Base-by-base conservation (phyloP, 1,140 invertebrate genomes). In the Belonocnema kinseyi region DNA sequence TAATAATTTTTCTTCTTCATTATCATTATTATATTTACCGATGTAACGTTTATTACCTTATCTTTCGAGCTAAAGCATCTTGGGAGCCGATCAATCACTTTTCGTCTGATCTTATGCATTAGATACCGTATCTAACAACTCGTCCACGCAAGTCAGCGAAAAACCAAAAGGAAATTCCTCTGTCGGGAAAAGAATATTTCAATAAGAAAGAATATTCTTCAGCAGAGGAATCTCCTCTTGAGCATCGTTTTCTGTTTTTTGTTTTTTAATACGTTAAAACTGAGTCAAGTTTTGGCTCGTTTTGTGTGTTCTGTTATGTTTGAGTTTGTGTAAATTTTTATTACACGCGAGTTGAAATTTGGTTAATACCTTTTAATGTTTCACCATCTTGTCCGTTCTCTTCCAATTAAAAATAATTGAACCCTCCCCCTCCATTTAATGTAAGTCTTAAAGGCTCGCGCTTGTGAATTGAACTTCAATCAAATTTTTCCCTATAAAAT, bases 41-140 rank as follows among this genome's bases (percentile, higher is more conserved):
- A 86, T 86, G 84, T 88, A 87, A 88, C 85, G 85, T 90, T 89
- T 87, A 84, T 88, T 86, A 85, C 80, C 82, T 88, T 85, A 88
- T 86, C 83, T 72, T 82, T 86, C 84, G 84, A 81, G 82, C 85
- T 87, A 87, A 85, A 84, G 83, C 80, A 82, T 85, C 84, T 86
- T 85, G 84, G 72, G 83, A 85, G 83, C 86, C 85, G 82, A 86
- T 66, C 61, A 66, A 66, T 66, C 61, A 66, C 61, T 66, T 66
- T 66, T 66, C 8, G n/a, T 66, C 33, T 66, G 61, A 46, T 66
- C 61, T 66, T 66, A 66, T 33, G 26, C 33, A 66, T 46, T 66
- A 66, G 61, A 66, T 66, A 33, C 61, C 26, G 26, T 66, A 66
- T 40, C 33, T 46, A 66, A 66, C 21, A 66, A 66, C 61, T 66